Conservation (phyloP, 2,113 vertebrate species). For the Tragelaphus strepsiceros region DNA sequence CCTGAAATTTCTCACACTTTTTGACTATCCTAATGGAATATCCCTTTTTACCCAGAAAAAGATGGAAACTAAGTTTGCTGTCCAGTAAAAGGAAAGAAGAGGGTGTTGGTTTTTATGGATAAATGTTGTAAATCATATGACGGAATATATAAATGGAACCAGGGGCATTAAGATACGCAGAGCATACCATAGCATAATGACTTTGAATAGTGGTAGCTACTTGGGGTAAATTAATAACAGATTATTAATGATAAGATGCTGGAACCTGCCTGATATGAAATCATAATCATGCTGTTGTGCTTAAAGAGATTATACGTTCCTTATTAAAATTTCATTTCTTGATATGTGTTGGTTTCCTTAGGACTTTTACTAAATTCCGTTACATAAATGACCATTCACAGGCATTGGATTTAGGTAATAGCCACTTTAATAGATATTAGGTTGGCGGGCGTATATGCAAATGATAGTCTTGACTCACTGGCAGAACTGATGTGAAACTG, state of each 20-base stretch:
- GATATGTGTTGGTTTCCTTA: not conserved
- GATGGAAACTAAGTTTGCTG: conserved; percentile 22
- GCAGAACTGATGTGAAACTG: conserved; percentile 46
- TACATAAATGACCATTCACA: conserved; percentile 15
- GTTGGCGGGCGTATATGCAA: not conserved
- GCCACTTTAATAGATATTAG: not conserved
- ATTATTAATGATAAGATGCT: conserved; percentile 18
- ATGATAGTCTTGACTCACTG: conserved; percentile 34
- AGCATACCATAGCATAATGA: conserved; percentile 10
- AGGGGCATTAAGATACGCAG: conserved; percentile 30
- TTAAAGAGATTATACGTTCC: conserved; percentile 43
- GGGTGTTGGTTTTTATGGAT: not conserved
- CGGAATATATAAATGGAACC: not conserved
- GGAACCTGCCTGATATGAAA: conserved; percentile 6
- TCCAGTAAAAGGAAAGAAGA: not conserved
- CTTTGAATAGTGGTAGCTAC: not conserved
- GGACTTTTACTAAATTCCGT: conserved; percentile 20
- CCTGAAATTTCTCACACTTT: conserved; percentile 24
- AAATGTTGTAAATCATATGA: not conserved
- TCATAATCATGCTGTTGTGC: conserved; percentile 3
- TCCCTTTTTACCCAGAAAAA: conserved; percentile 19
- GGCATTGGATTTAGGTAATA: conserved; percentile 41
- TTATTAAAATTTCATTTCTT: conserved; percentile 47
- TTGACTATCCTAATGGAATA: conserved; percentile 2
- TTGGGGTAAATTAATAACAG: conserved; percentile 32